Evolutionary conservation across 2,113 vertebrate species (phyloP), one percentile per base, ranked within the genome.

Genomic region (Pollachius pollachius): DNA sequence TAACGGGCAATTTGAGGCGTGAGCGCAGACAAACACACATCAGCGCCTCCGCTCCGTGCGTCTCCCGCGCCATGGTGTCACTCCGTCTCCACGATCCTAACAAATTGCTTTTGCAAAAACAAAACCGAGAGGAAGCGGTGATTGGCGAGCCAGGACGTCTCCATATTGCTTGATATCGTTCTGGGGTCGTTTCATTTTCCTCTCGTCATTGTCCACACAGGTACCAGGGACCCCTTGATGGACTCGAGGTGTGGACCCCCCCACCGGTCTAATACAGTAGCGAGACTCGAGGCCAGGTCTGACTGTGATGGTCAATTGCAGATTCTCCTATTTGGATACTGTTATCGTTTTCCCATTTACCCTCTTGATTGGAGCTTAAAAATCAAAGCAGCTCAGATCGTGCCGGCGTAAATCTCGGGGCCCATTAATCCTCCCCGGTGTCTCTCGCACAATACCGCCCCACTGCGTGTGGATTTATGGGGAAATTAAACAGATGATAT

Each of bases 381-480:
- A 89, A 81, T 85, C 84, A 90, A 91, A 92, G 91, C 89, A 92
- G 92, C 89, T 89, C 88, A 88, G 90, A 91, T 92, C 91, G 93
- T 92, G 92, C 91, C 83, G 61, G 73, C 77, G 76, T 90, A 92
- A 92, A 93, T 92, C 91, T 91, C 80, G 78, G 68, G 80, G 78
- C 83, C 84, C 89, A 94, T 94, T 93, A 57, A 92, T 92, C 91
- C 87, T 68, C 77, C 78, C 72, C 71, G 79, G 82, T 88, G 86
- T 87, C 82, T 87, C 83, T 81, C 68, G 30, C 77, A 71, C 74
- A 89, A 88, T 89, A 89, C 85, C 82, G 84, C 82, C 88, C 87
- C 85, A 85, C 83, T 76, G 62, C 76, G 76, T 84, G 80, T 23
- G 83, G 88, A 87, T 88, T 89, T 63, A 81, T 72, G 72, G 76